Evolutionary conservation across 2,888 invertebrate genomes (phyloP), one percentile per base, ranked within the genome.

Genomic region (Tipula confusa): DNA sequence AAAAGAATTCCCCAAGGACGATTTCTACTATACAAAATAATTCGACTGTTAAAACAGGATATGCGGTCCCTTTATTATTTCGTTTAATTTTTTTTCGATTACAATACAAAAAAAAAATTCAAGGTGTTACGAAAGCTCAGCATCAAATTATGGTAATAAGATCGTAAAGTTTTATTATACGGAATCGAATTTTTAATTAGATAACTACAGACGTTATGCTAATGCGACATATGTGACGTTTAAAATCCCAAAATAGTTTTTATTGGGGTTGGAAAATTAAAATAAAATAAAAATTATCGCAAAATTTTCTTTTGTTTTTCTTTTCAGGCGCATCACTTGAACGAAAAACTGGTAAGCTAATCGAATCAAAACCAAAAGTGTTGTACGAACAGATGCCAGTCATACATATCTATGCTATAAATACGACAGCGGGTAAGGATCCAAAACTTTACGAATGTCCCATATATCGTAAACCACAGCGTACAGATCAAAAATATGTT

Each of bases 301-400:
- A 9, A 64, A 24, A 1, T 29, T n/a, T 29, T 29, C 0, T 11
- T 13, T 0, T 29, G 7, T 28, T 13, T 80, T 33, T 33, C 79
- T 82, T 86, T 86, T 13, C 87, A 93, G 93, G 93, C 80, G 97
- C 97, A 1, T 95, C 96, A 0, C 91, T 98, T 87, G 98, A 98
- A 89, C 92, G 97, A 83, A 94, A 95, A 88, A 93, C 94, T 6
- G 95, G 96, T 29, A 97, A 97, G 89, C 92, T 98, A 82, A 94
- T 97, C 48, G 98, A 98, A 90, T 97, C 98, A 82, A 96, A 95
- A 89, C 93, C 97, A 3, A 98, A 98, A 90, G 94, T 96, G 4
- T 91, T 98, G 4, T 98, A 97, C 88, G 98, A 98, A 88, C 96
- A 96, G 88, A 96, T 98, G 96, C 98, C 98, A 0, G 96, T 98